A percentile compares a stretch with the other conserved stretches of the same genome.
Evolutionary conservation across 2,797 vertebrate genomes (phyloP).

Genomic region (Microctenopoma stevenorrisi): DNA sequence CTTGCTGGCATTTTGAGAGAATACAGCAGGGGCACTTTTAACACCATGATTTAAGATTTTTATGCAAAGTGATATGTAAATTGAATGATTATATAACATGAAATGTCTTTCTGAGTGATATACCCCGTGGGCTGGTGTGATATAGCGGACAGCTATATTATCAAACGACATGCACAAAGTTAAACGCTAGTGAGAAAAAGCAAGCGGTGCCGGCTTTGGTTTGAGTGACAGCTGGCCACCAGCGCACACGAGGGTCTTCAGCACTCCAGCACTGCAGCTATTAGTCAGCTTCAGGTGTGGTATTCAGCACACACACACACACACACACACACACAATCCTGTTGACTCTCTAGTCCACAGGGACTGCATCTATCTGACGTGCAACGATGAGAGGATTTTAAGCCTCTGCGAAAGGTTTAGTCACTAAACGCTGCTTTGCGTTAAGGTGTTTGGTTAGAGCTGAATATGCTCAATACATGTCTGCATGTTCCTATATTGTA

Average conservation of each 20-base stretch:
- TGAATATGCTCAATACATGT: not conserved
- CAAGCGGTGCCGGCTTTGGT: not conserved
- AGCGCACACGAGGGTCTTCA: conserved; percentile 31
- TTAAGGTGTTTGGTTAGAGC: conserved; percentile 20
- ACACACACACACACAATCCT: conserved; percentile 17
- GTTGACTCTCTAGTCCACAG: conserved; percentile 1
- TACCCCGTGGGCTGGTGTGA: conserved; percentile 69
- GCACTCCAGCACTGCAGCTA: conserved; percentile 31
- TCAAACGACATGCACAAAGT: conserved; percentile 51
- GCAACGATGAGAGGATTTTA: conserved; percentile 40
- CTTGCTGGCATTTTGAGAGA: conserved; percentile 44
- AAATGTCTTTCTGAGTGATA: conserved; percentile 61
- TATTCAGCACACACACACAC: conserved; percentile 30
- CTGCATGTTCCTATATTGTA: conserved; percentile 14
- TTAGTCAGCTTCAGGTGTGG: conserved; percentile 57
- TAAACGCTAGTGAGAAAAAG: conserved; percentile 30
- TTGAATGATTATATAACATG: conserved; percentile 64
- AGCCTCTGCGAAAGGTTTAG: conserved; percentile 43
- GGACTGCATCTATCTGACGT: conserved; percentile 28
- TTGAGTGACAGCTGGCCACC: conserved; percentile 65
- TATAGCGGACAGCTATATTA: conserved; percentile 62
- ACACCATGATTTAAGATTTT: conserved; percentile 42
- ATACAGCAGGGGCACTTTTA: conserved; percentile 34
- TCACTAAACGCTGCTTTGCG: conserved; percentile 12
- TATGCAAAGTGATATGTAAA: conserved; percentile 62